Conservation (phyloP, 2,113 vertebrate species). For the Ptilorrhoa leucosticta region DNA sequence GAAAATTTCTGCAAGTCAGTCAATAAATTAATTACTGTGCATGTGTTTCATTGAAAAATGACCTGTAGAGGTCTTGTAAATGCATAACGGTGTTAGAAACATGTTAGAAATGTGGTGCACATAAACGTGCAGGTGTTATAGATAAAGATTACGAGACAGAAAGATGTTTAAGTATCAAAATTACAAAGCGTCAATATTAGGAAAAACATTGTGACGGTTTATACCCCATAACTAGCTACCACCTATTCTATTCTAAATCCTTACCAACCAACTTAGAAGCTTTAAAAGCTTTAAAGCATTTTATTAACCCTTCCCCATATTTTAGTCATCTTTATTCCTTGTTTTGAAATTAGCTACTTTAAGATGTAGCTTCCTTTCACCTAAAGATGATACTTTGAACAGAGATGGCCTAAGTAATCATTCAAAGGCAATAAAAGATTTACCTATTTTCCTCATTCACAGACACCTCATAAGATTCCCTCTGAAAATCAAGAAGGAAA, state of each 20-base stretch:
- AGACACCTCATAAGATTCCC: constrained; percentile 35
- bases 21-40: background rate
- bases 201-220: background rate
- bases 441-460: constrained; percentile 41
- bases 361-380: background rate
- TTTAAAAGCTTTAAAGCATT: background rate
- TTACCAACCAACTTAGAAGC: background rate
- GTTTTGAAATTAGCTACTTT: background rate
- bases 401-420: background rate
- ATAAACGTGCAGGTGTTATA: accelerated
- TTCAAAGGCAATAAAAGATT: background rate
- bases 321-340: background rate
- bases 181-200: background rate
- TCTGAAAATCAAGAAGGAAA: constrained; percentile 11
- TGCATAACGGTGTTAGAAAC: background rate
- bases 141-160: background rate
- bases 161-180: background rate
- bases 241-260: background rate
- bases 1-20: background rate
- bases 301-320: background rate
- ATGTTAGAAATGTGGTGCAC: background rate
- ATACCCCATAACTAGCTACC: background rate
- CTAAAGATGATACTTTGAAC: background rate
- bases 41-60: background rate
- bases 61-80: background rate